Evolutionary conservation across 2,797 vertebrate species (phyloP).

Genomic region (Denticeps clupeoides): DNA sequence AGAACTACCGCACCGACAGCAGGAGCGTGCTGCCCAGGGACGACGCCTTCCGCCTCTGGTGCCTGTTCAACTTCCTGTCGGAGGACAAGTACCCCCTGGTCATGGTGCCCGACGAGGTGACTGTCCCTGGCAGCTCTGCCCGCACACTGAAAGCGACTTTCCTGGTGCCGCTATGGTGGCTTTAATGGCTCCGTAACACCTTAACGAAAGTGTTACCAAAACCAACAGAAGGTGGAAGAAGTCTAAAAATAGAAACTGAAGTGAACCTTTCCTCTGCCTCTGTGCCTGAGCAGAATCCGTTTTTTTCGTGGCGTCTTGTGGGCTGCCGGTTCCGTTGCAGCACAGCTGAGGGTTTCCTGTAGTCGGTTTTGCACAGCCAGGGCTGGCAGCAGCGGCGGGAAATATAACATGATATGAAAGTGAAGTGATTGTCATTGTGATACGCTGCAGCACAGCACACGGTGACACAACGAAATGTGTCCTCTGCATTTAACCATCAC

Average conservation of each 20-base stretch:
- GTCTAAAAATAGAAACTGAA: not conserved
- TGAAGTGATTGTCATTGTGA: too few relatives aligned
- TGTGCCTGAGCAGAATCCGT: not conserved
- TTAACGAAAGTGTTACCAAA: too few relatives aligned
- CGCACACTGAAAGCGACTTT: too few relatives aligned
- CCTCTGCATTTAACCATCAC: too few relatives aligned
- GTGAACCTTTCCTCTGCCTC: not conserved
- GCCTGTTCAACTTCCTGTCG: constrained; percentile 96
- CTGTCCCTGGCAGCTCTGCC: constrained; percentile 17
- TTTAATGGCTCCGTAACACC: too few relatives aligned
- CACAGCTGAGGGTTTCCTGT: constrained; percentile 56
- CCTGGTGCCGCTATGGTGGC: too few relatives aligned
- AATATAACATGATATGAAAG: too few relatives aligned
- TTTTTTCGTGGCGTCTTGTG: constrained; percentile 32
- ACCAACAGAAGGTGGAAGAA: too few relatives aligned
- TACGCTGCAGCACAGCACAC: too few relatives aligned
- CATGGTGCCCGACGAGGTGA: constrained; percentile 93
- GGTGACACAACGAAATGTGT: too few relatives aligned
- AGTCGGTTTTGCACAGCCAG: constrained; percentile 30
- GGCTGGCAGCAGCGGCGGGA: constrained; percentile 26
- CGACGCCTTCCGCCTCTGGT: constrained; percentile 92
- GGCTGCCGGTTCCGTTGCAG: constrained; percentile 45
- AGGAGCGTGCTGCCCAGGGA: constrained; percentile 64
- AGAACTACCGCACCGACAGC: constrained; percentile 79
- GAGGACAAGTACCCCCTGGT: constrained; percentile 97